Percentiles rank a stretch among this genome's conserved stretches.
phyloP scores from a whole-genome alignment of 2,113 vertebrate species.

The Ciconia boyciana region DNA sequence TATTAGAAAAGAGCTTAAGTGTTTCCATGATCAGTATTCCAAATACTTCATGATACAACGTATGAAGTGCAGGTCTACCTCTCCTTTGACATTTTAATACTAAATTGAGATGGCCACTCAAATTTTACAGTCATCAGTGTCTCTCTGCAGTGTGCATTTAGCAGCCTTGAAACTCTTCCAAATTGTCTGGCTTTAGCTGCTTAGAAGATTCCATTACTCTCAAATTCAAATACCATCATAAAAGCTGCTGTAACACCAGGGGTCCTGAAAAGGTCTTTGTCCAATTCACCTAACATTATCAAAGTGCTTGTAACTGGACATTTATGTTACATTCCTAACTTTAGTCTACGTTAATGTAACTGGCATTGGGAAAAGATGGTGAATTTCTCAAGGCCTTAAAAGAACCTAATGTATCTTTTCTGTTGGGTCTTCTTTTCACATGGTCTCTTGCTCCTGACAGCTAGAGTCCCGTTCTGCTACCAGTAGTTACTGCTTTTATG shows the following conservation, averaged over 20 bases:
- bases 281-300: constrained; percentile 39
- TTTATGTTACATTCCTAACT: constrained; percentile 18
- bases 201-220: constrained; percentile 42
- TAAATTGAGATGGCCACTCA: constrained; percentile 38
- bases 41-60: background rate
- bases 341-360: constrained; percentile 12
- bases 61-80: constrained; percentile 16
- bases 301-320: constrained; percentile 24
- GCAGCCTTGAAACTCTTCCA: constrained; percentile 56
- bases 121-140: background rate
- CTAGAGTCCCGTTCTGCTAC: background rate
- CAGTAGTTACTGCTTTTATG: background rate
- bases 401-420: background rate
- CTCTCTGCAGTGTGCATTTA: background rate
- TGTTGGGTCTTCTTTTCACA: background rate
- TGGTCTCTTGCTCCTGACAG: background rate
- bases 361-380: background rate
- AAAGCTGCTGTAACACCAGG: constrained; percentile 21
- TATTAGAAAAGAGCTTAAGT: background rate
- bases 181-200: constrained; percentile 40
- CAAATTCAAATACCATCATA: constrained; percentile 51
- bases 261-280: constrained; percentile 25
- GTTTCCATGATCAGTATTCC: background rate
- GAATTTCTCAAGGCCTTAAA: background rate
- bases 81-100: constrained; percentile 49